phyloP scores from a whole-genome alignment of 2,797 vertebrate genomes.

The Poecilia gillii region DNA sequence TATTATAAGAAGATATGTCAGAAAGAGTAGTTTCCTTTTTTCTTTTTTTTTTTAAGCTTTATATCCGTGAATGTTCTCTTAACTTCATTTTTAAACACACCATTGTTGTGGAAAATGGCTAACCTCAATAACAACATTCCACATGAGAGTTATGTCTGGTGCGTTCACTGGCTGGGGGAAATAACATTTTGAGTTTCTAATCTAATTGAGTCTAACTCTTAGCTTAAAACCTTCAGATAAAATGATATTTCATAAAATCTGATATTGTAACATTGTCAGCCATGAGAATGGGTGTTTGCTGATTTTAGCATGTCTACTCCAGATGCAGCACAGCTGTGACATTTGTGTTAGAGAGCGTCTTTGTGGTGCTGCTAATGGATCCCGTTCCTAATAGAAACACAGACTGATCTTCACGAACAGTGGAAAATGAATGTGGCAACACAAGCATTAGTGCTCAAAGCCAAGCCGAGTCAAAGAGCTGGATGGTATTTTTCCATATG shows the following conservation, averaged over 20 bases:
- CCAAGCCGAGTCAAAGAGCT: slow-evolving; percentile 31
- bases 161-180: neutral
- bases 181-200: neutral
- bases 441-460: neutral
- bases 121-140: neutral
- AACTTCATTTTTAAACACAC: neutral
- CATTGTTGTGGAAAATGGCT: neutral
- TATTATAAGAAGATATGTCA: neutral
- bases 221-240: neutral
- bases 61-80: neutral
- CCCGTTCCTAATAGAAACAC: slow-evolving; percentile 29
- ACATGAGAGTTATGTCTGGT: neutral
- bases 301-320: slow-evolving; percentile 54
- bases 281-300: slow-evolving; percentile 25
- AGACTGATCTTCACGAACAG: slow-evolving; percentile 19
- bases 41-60: neutral
- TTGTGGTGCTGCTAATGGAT: slow-evolving; percentile 37
- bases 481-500: slow-evolving; percentile 16
- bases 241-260: neutral
- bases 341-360: slow-evolving; percentile 52
- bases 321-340: slow-evolving; percentile 61
- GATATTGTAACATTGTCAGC: neutral
- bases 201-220: slow-evolving; percentile 16
- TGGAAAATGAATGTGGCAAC: slow-evolving; percentile 29
- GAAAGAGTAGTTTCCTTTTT: neutral